A percentile compares a stretch with the other conserved stretches of the same genome.
Conservation (phyloP, 2,797 vertebrate species). For the Onychomys leucogaster region DNA sequence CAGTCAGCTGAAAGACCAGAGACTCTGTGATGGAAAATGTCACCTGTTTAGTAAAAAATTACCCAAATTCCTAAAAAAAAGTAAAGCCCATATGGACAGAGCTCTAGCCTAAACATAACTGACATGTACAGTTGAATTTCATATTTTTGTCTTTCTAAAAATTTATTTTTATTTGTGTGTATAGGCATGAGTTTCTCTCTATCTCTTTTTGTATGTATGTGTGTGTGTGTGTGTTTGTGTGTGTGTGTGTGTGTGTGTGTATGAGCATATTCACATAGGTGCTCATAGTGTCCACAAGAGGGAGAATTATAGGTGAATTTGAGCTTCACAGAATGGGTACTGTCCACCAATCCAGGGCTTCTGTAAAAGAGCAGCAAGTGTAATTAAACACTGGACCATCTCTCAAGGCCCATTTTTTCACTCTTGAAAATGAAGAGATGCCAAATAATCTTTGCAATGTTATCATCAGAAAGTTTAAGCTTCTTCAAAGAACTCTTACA, state of each 20-base stretch:
- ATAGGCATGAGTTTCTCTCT: background rate
- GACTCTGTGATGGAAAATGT: background rate
- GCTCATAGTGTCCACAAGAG: too few relatives aligned
- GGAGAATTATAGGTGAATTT: background rate
- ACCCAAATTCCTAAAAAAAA: conserved; percentile 30
- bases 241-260: background rate
- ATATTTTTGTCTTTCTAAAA: background rate
- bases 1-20: background rate
- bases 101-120: background rate
- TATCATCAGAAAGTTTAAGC: conserved; percentile 7
- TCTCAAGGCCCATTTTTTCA: too few relatives aligned
- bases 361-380: background rate
- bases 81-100: background rate
- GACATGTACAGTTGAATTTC: background rate
- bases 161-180: background rate
- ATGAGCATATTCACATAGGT: background rate
- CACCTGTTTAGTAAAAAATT: background rate
- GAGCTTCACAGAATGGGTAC: background rate
- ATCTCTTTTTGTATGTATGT: too few relatives aligned
- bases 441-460: background rate
- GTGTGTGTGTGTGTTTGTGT: background rate
- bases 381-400: background rate
- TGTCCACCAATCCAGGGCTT: background rate
- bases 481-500: conserved; percentile 12
- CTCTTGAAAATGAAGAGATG: background rate